Percentiles rank a stretch among this genome's conserved stretches.
Evolutionary conservation across 2,113 vertebrate species (phyloP).

Genomic region (Dissostichus mawsoni): DNA sequence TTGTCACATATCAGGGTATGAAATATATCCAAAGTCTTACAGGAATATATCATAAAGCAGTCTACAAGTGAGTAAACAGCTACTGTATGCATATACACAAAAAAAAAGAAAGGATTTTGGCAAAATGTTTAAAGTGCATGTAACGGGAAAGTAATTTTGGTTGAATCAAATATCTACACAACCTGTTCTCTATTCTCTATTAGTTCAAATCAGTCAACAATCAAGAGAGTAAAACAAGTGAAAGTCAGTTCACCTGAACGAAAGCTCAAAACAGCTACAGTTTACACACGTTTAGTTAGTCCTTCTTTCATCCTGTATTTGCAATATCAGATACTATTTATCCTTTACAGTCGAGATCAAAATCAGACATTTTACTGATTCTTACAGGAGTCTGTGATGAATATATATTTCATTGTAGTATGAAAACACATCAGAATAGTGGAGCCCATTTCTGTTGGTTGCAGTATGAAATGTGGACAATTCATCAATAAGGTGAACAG

Average conservation of each 20-base stretch:
- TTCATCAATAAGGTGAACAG: constrained; percentile 38
- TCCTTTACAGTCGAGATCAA: not conserved
- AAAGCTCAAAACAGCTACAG: not conserved
- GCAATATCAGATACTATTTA: too few relatives aligned
- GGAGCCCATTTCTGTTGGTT: not conserved
- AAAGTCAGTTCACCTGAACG: not conserved
- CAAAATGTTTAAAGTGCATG: too few relatives aligned
- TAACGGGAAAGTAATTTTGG: not conserved
- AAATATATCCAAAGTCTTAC: not conserved
- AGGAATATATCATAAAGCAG: not conserved
- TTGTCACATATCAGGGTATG: not conserved
- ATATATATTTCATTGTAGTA: constrained; percentile 18
- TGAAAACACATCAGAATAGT: constrained; percentile 18
- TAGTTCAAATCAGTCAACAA: not conserved
- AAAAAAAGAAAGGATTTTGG: not conserved
- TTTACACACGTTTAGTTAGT: too few relatives aligned
- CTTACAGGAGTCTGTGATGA: constrained; percentile 1
- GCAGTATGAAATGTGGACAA: constrained; percentile 11
- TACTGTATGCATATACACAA: not conserved
- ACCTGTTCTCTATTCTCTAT: not conserved
- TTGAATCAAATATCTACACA: not conserved
- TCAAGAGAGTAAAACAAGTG: not conserved
- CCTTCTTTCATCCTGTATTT: too few relatives aligned
- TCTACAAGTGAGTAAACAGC: not conserved
- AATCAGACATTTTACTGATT: not conserved